These are phyloP conservation scores for Erythrocercus mccallii DNA, from an alignment of 2,113 vertebrate genomes.

Conservation along the genomic window DNA sequence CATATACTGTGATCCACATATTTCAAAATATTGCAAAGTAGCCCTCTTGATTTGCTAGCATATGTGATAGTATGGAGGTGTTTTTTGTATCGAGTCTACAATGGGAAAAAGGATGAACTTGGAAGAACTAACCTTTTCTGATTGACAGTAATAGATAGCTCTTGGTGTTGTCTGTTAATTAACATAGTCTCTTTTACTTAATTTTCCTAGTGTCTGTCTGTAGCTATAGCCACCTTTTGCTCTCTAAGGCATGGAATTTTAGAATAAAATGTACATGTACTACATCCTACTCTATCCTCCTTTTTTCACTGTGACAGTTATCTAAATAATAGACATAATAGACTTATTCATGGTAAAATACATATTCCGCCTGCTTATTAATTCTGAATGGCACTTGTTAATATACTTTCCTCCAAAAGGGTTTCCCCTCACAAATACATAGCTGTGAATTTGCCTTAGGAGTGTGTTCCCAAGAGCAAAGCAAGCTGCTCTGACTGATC, in stretches of 20 bases:
- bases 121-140: constrained; percentile 12
- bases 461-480: not conserved
- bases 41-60: not conserved
- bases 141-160: not conserved
- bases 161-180: not conserved
- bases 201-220: not conserved
- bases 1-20: not conserved
- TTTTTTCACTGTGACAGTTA: not conserved
- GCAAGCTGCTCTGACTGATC: not conserved
- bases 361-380: not conserved
- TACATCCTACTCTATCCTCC: not conserved
- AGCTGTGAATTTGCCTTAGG: not conserved
- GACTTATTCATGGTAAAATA: not conserved
- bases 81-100: not conserved
- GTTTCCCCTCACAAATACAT: not conserved
- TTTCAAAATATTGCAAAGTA: not conserved
- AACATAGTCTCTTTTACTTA: not conserved
- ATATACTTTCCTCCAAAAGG: not conserved
- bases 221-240: not conserved
- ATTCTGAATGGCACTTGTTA: not conserved
- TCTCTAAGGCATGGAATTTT: not conserved
- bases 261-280: not conserved
- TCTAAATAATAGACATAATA: not conserved
- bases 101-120: not conserved
- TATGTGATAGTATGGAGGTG: not conserved